phyloP scores from a whole-genome alignment of 2,113 vertebrate genomes.

The Engystomops pustulosus region DNA sequence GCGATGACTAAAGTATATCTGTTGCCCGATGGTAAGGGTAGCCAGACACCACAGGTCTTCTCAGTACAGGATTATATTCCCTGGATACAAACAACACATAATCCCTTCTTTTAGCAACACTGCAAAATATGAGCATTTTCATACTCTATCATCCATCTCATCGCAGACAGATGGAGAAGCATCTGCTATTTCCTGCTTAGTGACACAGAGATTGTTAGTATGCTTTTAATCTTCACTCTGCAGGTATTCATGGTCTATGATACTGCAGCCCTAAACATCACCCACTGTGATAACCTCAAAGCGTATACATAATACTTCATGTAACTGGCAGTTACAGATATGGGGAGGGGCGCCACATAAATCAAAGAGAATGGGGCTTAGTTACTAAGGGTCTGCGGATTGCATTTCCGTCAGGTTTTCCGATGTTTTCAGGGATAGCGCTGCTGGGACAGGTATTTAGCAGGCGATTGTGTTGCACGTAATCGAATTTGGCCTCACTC shows the following conservation, averaged over 20 bases:
- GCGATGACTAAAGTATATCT: background rate
- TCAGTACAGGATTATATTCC: conserved; percentile 62
- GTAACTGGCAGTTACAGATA: background rate
- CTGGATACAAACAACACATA: conserved; percentile 61
- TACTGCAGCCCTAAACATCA: background rate
- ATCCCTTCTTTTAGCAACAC: conserved; percentile 66
- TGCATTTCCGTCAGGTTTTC: too few relatives aligned
- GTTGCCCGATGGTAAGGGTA: background rate
- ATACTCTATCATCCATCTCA: conserved; percentile 61
- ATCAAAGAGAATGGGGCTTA: too few relatives aligned
- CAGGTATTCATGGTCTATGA: conserved; percentile 47
- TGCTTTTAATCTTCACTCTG: conserved; percentile 52
- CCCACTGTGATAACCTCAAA: conserved; percentile 7
- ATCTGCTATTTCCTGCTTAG: conserved; percentile 62
- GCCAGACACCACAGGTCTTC: conserved; percentile 24
- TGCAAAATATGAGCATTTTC: conserved; percentile 67
- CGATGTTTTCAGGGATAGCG: too few relatives aligned
- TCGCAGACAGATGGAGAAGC: conserved; percentile 60
- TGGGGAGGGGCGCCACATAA: background rate
- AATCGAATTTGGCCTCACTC: too few relatives aligned
- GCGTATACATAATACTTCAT: background rate
- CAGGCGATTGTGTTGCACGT: too few relatives aligned
- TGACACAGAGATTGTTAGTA: conserved; percentile 49
- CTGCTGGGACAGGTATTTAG: too few relatives aligned
- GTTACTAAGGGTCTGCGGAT: too few relatives aligned